Evolutionary conservation across 2,888 invertebrate species (phyloP), one percentile per base, ranked within the genome.

Genomic region (Yponomeuta sedellus): DNA sequence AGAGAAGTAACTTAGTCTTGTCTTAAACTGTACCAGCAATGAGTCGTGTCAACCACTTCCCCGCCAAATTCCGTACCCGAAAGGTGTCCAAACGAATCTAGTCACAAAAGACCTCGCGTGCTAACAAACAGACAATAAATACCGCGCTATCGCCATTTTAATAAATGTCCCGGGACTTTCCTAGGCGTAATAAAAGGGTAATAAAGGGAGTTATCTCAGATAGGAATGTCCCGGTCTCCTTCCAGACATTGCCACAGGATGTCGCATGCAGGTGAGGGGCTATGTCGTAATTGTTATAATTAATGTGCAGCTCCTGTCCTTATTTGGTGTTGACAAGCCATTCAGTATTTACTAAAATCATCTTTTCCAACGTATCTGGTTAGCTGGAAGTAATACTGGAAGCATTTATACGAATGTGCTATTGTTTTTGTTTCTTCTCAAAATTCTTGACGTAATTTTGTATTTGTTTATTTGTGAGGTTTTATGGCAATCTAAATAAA

Each of bases 91-190:
- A 64, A 44, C 65, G 66, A 67, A 67, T 39, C 25, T 40, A 57
- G n/a, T 61, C 66, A 68, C 68, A 72, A 70, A 70, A 76, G 69
- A 70, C 79, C 75, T 88, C 76, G 88, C 89, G 88, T 89, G 88
- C 78, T 80, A 77, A 76, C 67, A 40, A 75, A 72, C 76, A 80
- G 82, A 88, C 86, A 85, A 89, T 89, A 89, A 89, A 89, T 88
- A 87, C 82, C 72, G 78, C 80, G 85, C 87, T 88, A 89, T 89
- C 88, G 82, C 88, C 80, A 85, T 88, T 88, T 86, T 88, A 88
- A 88, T 88, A 88, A 87, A 89, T 86, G 85, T 82, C 78, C 81
- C 75, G 81, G 81, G 22, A 34, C 61, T 28, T 28, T 34, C 28
- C 75, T 77, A 77, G 76, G 81, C 82, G 83, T 85, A 86, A 86